phyloP scores from a whole-genome alignment of 2,797 vertebrate genomes.

The Australoheros facetus region DNA sequence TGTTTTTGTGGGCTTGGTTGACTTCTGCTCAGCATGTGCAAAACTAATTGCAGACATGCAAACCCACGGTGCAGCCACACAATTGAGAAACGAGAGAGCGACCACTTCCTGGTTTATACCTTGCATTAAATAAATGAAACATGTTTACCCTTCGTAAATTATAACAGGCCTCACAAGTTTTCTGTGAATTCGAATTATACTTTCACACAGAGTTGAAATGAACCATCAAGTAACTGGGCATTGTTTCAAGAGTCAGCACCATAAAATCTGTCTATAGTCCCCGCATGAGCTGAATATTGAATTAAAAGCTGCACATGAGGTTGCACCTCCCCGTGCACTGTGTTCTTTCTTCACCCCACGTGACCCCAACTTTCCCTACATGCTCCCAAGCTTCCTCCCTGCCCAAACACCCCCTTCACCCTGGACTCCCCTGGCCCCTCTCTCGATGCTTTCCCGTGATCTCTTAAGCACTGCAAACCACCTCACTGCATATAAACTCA shows the following conservation, averaged over 20 bases:
- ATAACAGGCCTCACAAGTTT: neutral
- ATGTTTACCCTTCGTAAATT: neutral
- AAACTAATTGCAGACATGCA: conserved; percentile 37
- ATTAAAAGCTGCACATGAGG: conserved; percentile 24
- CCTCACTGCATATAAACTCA: conserved; percentile 38
- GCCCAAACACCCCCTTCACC: conserved; percentile 72
- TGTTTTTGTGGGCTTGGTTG: conserved; percentile 45
- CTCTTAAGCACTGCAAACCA: conserved; percentile 50
- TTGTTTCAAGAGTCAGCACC: conserved; percentile 4
- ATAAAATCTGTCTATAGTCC: neutral
- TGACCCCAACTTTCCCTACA: conserved; percentile 59
- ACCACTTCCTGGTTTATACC: neutral
- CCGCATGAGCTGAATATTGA: conserved; percentile 1
- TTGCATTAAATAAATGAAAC: conserved; percentile 9
- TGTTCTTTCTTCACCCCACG: conserved; percentile 37
- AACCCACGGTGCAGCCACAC: conserved; percentile 2
- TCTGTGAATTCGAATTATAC: neutral
- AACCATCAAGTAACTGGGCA: conserved; percentile 18
- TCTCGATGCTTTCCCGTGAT: conserved; percentile 54
- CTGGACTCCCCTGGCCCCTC: conserved; percentile 72
- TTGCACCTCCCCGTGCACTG: conserved; percentile 23
- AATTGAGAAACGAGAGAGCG: neutral
- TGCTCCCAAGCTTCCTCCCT: conserved; percentile 59
- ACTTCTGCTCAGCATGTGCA: conserved; percentile 39
- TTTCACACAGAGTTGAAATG: conserved; percentile 20